phyloP scores from a whole-genome alignment of 2,113 vertebrate genomes.

The Podarcis raffonei region DNA sequence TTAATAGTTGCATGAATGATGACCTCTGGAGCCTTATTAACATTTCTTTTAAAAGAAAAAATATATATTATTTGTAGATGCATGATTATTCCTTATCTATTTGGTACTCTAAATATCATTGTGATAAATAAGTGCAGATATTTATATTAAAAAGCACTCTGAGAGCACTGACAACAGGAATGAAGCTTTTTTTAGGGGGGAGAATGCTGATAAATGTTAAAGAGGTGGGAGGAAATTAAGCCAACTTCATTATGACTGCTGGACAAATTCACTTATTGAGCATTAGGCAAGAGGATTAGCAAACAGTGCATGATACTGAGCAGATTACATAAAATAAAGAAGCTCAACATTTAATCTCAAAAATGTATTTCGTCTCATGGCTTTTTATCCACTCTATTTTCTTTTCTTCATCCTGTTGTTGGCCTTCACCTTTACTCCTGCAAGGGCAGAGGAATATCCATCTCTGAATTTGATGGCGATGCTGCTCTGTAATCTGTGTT shows the following conservation, averaged over 20 bases:
- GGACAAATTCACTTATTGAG: constrained; percentile 56
- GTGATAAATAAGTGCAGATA: background rate
- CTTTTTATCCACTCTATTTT: constrained; percentile 52
- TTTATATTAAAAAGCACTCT: constrained; percentile 1
- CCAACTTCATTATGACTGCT: constrained; percentile 49
- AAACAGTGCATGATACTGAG: constrained; percentile 46
- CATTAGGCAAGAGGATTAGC: constrained; percentile 64
- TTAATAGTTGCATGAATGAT: background rate
- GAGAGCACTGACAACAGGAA: constrained; percentile 25
- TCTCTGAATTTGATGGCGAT: constrained; percentile 22
- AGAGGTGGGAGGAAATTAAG: constrained; percentile 58
- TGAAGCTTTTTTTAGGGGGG: constrained; percentile 29
- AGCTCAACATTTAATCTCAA: constrained; percentile 58
- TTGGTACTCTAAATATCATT: background rate
- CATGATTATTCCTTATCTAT: constrained; percentile 14
- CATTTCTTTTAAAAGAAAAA: background rate
- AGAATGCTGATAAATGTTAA: constrained; percentile 28
- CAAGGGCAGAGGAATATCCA: constrained; percentile 40
- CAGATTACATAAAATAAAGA: constrained; percentile 67
- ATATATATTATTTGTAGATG: background rate
- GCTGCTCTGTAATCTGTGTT: background rate
- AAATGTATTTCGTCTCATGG: constrained; percentile 63
- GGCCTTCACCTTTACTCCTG: constrained; percentile 48
- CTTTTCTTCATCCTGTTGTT: constrained; percentile 44
- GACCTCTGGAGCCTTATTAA: background rate